Percentiles rank a stretch among this genome's conserved stretches.
These are phyloP conservation scores for Pungitius pungitius DNA, from an alignment of 2,113 vertebrate species.

Conservation along the genomic window DNA sequence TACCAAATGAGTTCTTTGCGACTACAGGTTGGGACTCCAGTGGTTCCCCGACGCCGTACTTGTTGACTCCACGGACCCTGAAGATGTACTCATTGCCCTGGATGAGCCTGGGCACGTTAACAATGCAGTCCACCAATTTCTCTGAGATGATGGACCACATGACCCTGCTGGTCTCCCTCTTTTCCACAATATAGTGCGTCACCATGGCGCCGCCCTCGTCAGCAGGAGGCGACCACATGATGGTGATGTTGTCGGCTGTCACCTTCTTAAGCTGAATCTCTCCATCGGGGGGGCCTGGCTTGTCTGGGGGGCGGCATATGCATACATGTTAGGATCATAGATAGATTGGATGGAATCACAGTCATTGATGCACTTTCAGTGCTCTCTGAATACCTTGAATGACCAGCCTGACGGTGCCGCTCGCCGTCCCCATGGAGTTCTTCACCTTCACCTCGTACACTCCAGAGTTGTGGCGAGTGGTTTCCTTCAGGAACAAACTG, in stretches of 20 bases:
- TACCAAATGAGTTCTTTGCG: slow-evolving; percentile 96
- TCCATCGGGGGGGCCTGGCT: slow-evolving; percentile 92
- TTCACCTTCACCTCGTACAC: slow-evolving; percentile 93
- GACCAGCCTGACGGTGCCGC: slow-evolving; percentile 87
- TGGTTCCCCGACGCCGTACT: slow-evolving; percentile 93
- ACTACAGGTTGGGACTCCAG: slow-evolving; percentile 90
- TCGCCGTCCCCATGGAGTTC: slow-evolving; percentile 93
- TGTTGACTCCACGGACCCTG: slow-evolving; percentile 95
- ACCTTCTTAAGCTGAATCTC: slow-evolving; percentile 95
- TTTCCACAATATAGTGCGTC: slow-evolving; percentile 96
- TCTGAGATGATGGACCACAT: slow-evolving; percentile 97
- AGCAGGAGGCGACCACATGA: slow-evolving; percentile 90
- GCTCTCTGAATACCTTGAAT: slow-evolving; percentile 87
- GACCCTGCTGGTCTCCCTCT: slow-evolving; percentile 93
- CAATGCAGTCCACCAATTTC: slow-evolving; percentile 88
- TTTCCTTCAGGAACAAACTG: slow-evolving; percentile 89
- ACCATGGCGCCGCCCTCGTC: slow-evolving; percentile 95
- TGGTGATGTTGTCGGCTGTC: slow-evolving; percentile 92
- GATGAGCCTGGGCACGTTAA: slow-evolving; percentile 93
- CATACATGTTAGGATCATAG: not conserved
- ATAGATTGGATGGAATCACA: too few relatives aligned
- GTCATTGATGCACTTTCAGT: too few relatives aligned
- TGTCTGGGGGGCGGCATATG: slow-evolving; percentile 80
- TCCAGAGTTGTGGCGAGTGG: slow-evolving; percentile 90
- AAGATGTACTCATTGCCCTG: slow-evolving; percentile 98